phyloP scores from a whole-genome alignment of 2,113 vertebrate species.

The Atractosteus spatula region DNA sequence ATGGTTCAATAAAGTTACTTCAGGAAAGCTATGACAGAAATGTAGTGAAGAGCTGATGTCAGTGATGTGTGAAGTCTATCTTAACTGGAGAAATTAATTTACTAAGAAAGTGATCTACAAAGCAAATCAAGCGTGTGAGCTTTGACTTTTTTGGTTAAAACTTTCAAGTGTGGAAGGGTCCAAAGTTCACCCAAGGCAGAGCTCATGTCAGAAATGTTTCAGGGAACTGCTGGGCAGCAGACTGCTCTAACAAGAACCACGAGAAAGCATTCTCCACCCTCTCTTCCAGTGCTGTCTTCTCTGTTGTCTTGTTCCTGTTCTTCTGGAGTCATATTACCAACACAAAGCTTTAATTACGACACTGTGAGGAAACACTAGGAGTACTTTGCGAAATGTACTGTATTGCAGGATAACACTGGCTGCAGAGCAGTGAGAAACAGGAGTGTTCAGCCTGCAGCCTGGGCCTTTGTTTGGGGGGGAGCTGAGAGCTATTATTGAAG shows the following conservation, averaged over 20 bases:
- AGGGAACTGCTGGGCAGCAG: constrained; percentile 48
- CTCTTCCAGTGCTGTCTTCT: not conserved
- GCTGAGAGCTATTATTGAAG: constrained; percentile 49
- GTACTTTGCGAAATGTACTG: not conserved
- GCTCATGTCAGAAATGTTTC: constrained; percentile 40
- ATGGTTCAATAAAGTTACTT: too few relatives aligned
- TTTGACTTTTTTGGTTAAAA: too few relatives aligned
- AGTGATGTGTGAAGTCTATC: too few relatives aligned
- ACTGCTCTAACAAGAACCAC: constrained; percentile 22
- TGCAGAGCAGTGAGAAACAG: not conserved
- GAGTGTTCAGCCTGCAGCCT: constrained; percentile 9
- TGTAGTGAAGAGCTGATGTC: too few relatives aligned
- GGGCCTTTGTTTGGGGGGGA: constrained; percentile 9
- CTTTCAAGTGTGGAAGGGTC: too few relatives aligned
- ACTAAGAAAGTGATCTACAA: too few relatives aligned
- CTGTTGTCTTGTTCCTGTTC: not conserved
- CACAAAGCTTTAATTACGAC: not conserved
- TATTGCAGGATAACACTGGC: not conserved
- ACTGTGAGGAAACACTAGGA: constrained; percentile 14
- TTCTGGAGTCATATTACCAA: not conserved
- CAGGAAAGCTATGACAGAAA: too few relatives aligned
- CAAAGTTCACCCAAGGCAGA: too few relatives aligned
- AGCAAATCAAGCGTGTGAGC: too few relatives aligned
- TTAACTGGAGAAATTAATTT: too few relatives aligned
- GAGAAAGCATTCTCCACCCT: constrained; percentile 26